Base-by-base conservation (phyloP, 1,140 invertebrate species). In the Drosophila littoralis region DNA sequence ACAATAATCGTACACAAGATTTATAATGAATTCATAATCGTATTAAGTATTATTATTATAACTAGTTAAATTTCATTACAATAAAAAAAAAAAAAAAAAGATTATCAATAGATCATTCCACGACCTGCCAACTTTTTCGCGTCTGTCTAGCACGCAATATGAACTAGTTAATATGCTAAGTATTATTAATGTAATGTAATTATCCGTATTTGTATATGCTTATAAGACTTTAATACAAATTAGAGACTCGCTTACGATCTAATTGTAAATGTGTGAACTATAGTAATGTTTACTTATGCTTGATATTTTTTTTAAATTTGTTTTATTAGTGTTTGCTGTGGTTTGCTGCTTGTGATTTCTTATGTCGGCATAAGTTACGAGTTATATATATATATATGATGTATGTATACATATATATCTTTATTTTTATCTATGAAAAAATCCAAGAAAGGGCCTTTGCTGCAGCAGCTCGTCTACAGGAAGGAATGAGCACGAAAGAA, bases 1-100 rank as follows among this genome's bases (percentile, higher is more conserved):
- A 64, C 89, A 85, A 84, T 84, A 84, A 84, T 85, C 81, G 81
- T 85, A 84, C 76, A 73, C 77, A 89, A 77, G 88, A 88, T 71
- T 66, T 80, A 75, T 80, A 83, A 80, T 84, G 51, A 68, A 73
- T 67, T 70, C 61, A 68, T 59, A 75, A 75, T 60, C 43, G 32
- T 66, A 55, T 59, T 61, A 51, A 38, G 45, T 68, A 80, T 45
- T 54, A 36, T 35, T 57, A 48, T 76, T 71, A 84, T 85, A 84
- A 81, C 79, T 85, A 85, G 73, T 76, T 85, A 85, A 75, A 50
- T 59, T 58, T 57, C 6, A 57, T 48, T 50, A 32, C n/a, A 54
- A 68, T 60, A 54, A 68, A 61, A 74, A 68, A 61, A 60, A 72
- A 72, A 66, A 72, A 74, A 55, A 43, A n/a, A 52, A 45, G 22